phyloP scores from a whole-genome alignment of 2,113 vertebrate species.

The Pleuronectes platessa region DNA sequence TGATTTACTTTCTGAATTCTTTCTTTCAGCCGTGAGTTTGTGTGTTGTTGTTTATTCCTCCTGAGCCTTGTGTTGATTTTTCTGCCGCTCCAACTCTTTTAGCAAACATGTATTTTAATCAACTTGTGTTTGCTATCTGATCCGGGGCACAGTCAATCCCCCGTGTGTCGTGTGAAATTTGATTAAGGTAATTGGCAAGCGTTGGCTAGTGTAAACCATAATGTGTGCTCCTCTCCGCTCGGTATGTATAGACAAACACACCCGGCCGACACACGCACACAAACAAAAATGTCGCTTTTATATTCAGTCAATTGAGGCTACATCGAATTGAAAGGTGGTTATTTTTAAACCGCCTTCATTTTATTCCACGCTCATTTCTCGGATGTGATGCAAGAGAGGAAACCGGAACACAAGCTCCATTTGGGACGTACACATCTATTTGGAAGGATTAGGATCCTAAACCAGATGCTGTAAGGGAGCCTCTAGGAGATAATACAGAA shows the following conservation, averaged over 20 bases:
- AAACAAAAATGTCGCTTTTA: neutral
- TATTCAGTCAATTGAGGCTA: neutral
- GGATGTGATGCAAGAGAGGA: neutral
- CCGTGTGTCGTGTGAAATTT: constrained; percentile 69
- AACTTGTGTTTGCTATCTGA: constrained; percentile 76
- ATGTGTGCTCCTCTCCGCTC: constrained; percentile 30
- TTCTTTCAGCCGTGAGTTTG: neutral
- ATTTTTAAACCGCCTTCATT: constrained; percentile 38
- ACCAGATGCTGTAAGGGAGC: neutral
- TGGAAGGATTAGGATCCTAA: neutral
- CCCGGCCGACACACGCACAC: constrained; percentile 14
- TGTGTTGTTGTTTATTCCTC: constrained; percentile 19
- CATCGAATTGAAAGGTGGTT: constrained; percentile 17
- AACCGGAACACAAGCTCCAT: neutral
- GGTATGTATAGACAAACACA: constrained; percentile 44
- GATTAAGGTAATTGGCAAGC: constrained; percentile 75
- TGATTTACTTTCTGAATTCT: constrained; percentile 2
- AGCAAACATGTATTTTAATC: constrained; percentile 73
- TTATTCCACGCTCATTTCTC: constrained; percentile 5
- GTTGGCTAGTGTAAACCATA: constrained; percentile 51
- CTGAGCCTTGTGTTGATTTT: constrained; percentile 45
- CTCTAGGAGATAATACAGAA: neutral
- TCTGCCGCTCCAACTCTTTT: constrained; percentile 40
- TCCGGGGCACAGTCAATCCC: constrained; percentile 56
- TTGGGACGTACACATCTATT: neutral